phyloP scores from a whole-genome alignment of 2,888 invertebrate species.

The Scaeva pyrastri region DNA sequence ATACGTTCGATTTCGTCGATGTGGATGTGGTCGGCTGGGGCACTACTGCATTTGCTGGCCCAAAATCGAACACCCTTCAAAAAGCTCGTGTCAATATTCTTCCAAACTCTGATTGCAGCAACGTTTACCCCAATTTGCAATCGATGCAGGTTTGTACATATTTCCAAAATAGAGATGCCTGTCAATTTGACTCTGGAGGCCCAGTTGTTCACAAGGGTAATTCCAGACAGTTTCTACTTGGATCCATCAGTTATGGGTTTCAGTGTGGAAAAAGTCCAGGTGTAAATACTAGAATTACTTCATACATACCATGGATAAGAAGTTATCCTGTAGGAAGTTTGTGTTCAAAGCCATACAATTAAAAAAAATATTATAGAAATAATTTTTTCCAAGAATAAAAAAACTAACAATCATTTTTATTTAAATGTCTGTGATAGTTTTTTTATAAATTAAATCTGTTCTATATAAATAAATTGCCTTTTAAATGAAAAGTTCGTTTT shows the following conservation, averaged over 20 bases:
- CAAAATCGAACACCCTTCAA: conserved; percentile 84
- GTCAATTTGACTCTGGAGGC: conserved; percentile 85
- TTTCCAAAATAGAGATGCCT: conserved; percentile 84
- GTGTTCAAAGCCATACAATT: conserved; percentile 61
- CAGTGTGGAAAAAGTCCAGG: conserved; percentile 85
- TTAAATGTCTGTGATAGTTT: too few species aligned
- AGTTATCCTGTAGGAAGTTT: conserved; percentile 65
- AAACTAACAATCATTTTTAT: too few species aligned
- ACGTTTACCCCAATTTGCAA: conserved; percentile 14
- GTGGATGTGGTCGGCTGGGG: conserved; percentile 85
- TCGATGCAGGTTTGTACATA: conserved; percentile 82
- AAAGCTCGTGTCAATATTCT: conserved; percentile 80
- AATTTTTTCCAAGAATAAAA: too few species aligned
- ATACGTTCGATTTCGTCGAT: conserved; percentile 77
- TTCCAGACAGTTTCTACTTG: conserved; percentile 83
- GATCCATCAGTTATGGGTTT: conserved; percentile 85
- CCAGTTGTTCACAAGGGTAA: conserved; percentile 84
- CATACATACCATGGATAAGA: conserved; percentile 85
- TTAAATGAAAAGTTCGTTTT: too few species aligned
- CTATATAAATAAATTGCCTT: too few species aligned
- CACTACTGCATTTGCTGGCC: conserved; percentile 84
- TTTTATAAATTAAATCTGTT: too few species aligned
- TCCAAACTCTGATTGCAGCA: conserved; percentile 36
- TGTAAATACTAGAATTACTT: conserved; percentile 86
- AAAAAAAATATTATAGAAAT: neutral